Evolutionary conservation across 1,140 invertebrate species (phyloP).

Genomic region (Hylaeus anthracinus): DNA sequence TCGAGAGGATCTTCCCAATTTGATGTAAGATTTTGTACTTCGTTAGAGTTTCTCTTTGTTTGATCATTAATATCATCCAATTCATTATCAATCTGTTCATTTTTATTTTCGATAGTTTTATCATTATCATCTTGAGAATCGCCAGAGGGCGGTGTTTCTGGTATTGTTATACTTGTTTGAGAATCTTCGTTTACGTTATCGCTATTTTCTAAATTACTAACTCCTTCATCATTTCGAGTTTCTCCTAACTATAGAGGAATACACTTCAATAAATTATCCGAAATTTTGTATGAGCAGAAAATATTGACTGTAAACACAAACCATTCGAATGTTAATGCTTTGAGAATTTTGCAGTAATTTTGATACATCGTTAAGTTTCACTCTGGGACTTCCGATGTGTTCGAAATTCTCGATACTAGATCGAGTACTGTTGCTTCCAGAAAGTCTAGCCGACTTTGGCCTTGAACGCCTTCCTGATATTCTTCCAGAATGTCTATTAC

Average conservation of each 20-base stretch:
- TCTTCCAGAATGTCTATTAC: slow-evolving; percentile 54
- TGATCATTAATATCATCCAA: neutral
- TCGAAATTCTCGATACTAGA: slow-evolving; percentile 32
- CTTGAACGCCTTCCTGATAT: slow-evolving; percentile 60
- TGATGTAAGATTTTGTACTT: neutral
- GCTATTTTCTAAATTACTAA: slow-evolving; percentile 1
- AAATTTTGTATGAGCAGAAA: neutral
- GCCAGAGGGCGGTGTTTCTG: slow-evolving; percentile 38
- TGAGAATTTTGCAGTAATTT: slow-evolving; percentile 74
- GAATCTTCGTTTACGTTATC: neutral
- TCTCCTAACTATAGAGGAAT: slow-evolving; percentile 35
- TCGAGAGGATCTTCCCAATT: slow-evolving; percentile 73
- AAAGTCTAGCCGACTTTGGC: slow-evolving; percentile 56
- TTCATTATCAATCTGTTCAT: neutral
- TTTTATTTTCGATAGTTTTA: neutral
- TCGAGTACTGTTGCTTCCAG: slow-evolving; percentile 8
- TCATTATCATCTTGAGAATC: neutral
- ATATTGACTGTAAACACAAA: slow-evolving; percentile 41
- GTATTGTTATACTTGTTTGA: slow-evolving; percentile 3
- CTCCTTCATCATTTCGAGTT: neutral
- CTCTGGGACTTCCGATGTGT: slow-evolving; percentile 65
- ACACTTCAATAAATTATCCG: neutral
- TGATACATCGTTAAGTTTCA: slow-evolving; percentile 74
- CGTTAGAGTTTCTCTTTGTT: neutral
- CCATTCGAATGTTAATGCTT: slow-evolving; percentile 69